Evolutionary conservation across 1,140 invertebrate genomes (phyloP).

Genomic region (Atta colombica): DNA sequence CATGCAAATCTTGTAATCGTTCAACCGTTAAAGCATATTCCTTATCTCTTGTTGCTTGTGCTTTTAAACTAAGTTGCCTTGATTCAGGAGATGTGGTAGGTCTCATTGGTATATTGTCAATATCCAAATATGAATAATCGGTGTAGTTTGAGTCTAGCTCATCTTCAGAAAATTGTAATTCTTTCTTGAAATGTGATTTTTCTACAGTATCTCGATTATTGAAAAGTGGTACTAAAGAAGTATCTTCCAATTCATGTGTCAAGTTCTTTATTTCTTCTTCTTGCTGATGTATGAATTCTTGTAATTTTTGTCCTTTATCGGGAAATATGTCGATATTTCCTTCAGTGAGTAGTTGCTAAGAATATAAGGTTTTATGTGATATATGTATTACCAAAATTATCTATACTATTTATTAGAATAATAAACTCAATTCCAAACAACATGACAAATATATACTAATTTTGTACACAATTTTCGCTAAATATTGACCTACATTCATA

Average conservation of each 20-base stretch:
- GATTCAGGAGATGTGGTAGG: slow-evolving; percentile 44
- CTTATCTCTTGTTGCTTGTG: slow-evolving; percentile 88
- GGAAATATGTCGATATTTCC: slow-evolving; percentile 86
- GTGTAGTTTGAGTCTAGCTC: neutral
- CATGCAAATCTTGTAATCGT: slow-evolving; percentile 91
- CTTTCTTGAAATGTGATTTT: neutral
- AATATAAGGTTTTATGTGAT: slow-evolving; percentile 19
- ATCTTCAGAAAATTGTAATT: neutral
- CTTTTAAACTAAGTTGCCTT: slow-evolving; percentile 81
- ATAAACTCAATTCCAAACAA: too few relatives aligned
- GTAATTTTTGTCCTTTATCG: slow-evolving; percentile 86
- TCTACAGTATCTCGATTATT: neutral
- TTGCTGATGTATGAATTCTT: slow-evolving; percentile 80
- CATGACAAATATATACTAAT: too few relatives aligned
- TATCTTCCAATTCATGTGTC: slow-evolving; percentile 84
- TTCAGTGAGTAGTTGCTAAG: slow-evolving; percentile 84
- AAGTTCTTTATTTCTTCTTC: slow-evolving; percentile 83
- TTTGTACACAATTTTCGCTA: too few relatives aligned
- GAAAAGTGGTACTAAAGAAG: slow-evolving; percentile 82
- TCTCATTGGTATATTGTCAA: slow-evolving; percentile 36
- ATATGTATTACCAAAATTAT: too few relatives aligned
- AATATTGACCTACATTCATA: too few relatives aligned
- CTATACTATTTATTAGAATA: too few relatives aligned
- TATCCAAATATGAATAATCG: slow-evolving; percentile 19
- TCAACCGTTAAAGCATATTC: slow-evolving; percentile 91